These are phyloP conservation scores for Masnerella sp. DNA, from an alignment of 2,888 invertebrate genomes.

Conservation along the genomic window DNA sequence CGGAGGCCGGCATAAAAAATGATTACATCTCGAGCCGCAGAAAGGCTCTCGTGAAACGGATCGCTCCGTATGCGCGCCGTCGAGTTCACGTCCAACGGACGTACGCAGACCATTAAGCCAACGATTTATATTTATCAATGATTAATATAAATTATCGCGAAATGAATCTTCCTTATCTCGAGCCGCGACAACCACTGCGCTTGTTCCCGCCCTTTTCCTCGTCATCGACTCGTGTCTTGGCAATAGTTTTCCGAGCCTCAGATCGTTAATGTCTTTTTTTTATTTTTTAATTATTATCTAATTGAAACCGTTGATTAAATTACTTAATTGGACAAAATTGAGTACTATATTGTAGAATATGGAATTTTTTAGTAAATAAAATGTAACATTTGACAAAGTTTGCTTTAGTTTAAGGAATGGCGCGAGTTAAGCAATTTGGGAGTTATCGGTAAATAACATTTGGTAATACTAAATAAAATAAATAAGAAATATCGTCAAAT, in stretches of 20 bases:
- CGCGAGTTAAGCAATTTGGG: no score
- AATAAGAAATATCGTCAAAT: no score
- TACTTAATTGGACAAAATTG: no score
- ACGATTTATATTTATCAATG: conserved; percentile 56
- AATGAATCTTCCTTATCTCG: conserved; percentile 50
- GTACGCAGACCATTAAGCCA: conserved; percentile 43
- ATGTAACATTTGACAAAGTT: no score
- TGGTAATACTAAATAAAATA: no score
- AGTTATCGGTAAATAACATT: no score
- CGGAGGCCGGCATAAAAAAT: conserved; percentile 31
- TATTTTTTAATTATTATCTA: no score
- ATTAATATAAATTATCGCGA: conserved; percentile 52
- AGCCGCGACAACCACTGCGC: conserved; percentile 32
- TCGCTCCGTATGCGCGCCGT: conserved; percentile 26
- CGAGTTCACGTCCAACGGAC: conserved; percentile 30
- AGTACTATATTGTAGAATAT: no score
- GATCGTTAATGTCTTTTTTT: conserved; percentile 9
- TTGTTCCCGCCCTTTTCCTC: conserved; percentile 34
- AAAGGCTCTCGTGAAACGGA: conserved; percentile 32
- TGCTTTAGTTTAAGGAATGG: no score
- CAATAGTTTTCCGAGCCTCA: conserved; percentile 18
- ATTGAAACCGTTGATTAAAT: no score
- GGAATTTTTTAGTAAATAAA: no score
- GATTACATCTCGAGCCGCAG: conserved; percentile 32
- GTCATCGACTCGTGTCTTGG: conserved; percentile 13